Evolutionary conservation across 2,888 invertebrate genomes (phyloP), one percentile per base, ranked within the genome.

Genomic region (Hipparchia semele): DNA sequence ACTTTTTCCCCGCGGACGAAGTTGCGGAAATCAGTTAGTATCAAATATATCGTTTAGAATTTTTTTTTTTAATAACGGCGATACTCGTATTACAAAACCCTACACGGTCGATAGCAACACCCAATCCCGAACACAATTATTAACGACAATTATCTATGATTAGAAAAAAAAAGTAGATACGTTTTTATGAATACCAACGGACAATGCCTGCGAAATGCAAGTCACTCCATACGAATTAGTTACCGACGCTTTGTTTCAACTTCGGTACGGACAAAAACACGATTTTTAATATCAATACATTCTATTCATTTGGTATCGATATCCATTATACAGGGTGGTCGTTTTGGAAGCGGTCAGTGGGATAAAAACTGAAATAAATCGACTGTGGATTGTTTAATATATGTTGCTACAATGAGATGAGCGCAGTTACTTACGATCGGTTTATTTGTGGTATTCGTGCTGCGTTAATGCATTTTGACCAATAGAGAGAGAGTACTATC

Each of bases 191-290:
- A 89, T 86, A 86, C 82, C 82, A 80, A 85, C 87, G 81, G 83
- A 91, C 91, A 91, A 91, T 87, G 88, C 84, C 73, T 70, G 73
- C 79, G 80, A 88, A 90, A 84, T 84, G 92, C 92, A 92, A 93
- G 93, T 94, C 93, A 94, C 86, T 90, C 88, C 92, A 69, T 61
- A 69, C 60, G 69, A 69, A 69, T 69, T 69, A 69, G 69, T 69
- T 69, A 61, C 68, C 60, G 23, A 23, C 51, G 69, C 69, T 61
- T 69, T 69, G 69, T 69, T 69, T 69, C 69, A 69, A 61, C 53
- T 60, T 61, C 12, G 69, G 53, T 53, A 10, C 60, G 68, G 60
- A 61, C 69, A 69, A 69, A 69, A 69, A 69, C 69, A 69, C 69
- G 61, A 69, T 69, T 69, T 68, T 69, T 61, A 69, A 69, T 69